Evolutionary conservation across 1,140 invertebrate species (phyloP).

Genomic region (Anastrepha ludens): DNA sequence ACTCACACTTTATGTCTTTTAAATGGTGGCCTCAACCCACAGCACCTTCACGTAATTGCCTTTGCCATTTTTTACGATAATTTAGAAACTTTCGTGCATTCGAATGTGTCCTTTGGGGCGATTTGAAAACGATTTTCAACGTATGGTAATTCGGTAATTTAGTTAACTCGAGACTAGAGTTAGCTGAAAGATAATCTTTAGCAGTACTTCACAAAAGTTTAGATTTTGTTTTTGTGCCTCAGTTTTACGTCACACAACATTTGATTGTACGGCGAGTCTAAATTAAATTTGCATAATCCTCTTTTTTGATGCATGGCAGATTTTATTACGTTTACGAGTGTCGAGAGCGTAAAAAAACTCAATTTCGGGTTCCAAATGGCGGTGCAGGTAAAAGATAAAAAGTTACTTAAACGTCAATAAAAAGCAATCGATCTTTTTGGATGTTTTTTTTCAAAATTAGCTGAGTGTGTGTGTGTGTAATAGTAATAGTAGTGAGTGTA

Average conservation of each 20-base stretch:
- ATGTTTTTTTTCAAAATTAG: too few species aligned
- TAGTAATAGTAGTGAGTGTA: too few species aligned
- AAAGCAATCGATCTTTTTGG: too few species aligned
- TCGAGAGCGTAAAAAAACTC: too few species aligned
- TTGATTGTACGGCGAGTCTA: not conserved
- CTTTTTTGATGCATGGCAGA: not conserved
- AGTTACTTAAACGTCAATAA: too few species aligned
- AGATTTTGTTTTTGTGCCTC: not conserved
- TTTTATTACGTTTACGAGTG: too few species aligned
- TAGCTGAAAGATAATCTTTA: not conserved
- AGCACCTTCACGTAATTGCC: too few species aligned
- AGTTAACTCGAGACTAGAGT: not conserved
- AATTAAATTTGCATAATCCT: conserved; percentile 22
- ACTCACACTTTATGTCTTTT: not conserved
- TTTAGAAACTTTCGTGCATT: not conserved
- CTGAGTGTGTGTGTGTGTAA: too few species aligned
- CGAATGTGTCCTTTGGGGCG: conserved; percentile 5
- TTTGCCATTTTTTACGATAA: too few species aligned
- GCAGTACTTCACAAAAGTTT: not conserved
- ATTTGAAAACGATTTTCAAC: conserved; percentile 37
- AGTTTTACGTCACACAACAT: not conserved
- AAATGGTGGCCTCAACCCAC: not conserved
- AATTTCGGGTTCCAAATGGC: too few species aligned
- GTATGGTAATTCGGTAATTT: conserved; percentile 18
- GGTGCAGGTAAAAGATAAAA: too few species aligned